phyloP scores from a whole-genome alignment of 2,888 invertebrate species.

The Metellina segmentata region DNA sequence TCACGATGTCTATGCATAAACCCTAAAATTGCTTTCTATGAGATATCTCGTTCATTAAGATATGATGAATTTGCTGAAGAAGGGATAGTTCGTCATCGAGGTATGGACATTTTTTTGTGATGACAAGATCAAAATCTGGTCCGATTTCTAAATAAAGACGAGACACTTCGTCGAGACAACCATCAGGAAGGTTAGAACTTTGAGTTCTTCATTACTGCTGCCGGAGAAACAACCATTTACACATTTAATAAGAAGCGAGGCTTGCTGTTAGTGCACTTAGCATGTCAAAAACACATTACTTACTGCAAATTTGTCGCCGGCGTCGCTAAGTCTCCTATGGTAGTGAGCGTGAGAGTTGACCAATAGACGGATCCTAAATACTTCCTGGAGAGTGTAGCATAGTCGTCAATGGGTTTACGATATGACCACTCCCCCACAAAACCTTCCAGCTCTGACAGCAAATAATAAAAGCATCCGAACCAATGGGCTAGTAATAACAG shows the following conservation, averaged over 20 bases:
- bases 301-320: conserved; percentile 98
- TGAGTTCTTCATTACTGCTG: not conserved
- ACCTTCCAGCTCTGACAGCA: conserved; percentile 94
- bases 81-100: too few relatives aligned
- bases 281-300: conserved; percentile 82
- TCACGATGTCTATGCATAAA: not conserved
- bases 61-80: too few relatives aligned
- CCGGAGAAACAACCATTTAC: not conserved
- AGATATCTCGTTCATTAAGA: too few relatives aligned
- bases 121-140: too few relatives aligned
- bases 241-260: not conserved
- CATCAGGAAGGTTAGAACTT: too few relatives aligned
- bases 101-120: too few relatives aligned
- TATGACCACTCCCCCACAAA: conserved; percentile 85
- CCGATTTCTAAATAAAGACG: too few relatives aligned
- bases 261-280: too few relatives aligned
- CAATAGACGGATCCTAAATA: conserved; percentile 97
- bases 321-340: conserved; percentile 96
- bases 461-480: conserved; percentile 98
- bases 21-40: too few relatives aligned
- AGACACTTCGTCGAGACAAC: too few relatives aligned
- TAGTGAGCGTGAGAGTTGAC: conserved; percentile 97
- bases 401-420: conserved; percentile 86
- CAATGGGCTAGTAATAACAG: conserved; percentile 96
- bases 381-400: conserved; percentile 93